Base-by-base conservation (phyloP, 2,888 invertebrate genomes). In the Malthinus flaveolus region DNA sequence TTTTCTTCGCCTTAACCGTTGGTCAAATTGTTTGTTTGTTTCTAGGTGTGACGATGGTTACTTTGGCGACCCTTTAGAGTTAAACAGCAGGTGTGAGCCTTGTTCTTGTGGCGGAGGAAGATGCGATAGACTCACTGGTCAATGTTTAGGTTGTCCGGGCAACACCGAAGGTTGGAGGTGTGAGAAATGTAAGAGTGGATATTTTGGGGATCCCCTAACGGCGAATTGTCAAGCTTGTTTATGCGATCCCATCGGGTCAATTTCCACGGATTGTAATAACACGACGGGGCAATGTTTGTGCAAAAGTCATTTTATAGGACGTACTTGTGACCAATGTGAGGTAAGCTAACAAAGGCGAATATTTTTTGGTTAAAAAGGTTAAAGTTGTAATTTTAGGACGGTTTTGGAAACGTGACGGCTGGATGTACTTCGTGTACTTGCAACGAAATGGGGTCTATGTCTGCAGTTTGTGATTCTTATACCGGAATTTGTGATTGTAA, bases 101-200 rank as follows among this genome's bases (percentile, higher is more conserved):
- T 98, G 98, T 78, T 84, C 85, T 34, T 99, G 98, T 76, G 90
- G 87, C 49, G 94, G 92, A 1, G 91, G 90, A 1, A 89, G 90
- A 0, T 94, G 98, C 79, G 91, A 97, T 78, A 83, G 86, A 36
- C 79, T 83, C 66, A 90, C 91, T 0, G 98, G 98, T 1, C 85
- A 86, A 64, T 98, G 98, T 78, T 84, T 93, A 53, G 87, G 88
- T 37, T 97, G 97, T 73, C 87, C 82, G 50, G 87, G 87, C 45
- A 87, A 89, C 71, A 90, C 90, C 0, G 84, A 84, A 70, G 90
- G 89, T 33, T 88, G 87, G 75, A 82, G 84, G 57, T 89, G 89
- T 70, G 88, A 89, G 67, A 83, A 84, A 64, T 89, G 88, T 73
- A 84, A 87, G 73, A 78, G 83, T 50, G 83, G 84, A 52, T 85